Conservation (phyloP, 2,113 vertebrate species). For the Sclerurus mexicanus region DNA sequence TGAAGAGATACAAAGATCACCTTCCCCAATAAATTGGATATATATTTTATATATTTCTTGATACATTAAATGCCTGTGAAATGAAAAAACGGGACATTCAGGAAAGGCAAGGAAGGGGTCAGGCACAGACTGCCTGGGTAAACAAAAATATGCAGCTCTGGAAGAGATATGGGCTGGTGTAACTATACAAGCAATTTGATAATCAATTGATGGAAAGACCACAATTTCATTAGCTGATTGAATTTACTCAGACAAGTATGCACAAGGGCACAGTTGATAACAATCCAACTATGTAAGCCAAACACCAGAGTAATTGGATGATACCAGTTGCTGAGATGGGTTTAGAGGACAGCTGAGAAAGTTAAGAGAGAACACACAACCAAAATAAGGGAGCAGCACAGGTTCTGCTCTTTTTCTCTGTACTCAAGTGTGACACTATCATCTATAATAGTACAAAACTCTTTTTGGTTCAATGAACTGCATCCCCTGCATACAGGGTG, state of each 20-base stretch:
- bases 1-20: background rate
- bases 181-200: background rate
- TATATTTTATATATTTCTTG: background rate
- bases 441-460: background rate
- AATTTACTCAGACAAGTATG: conserved; percentile 34
- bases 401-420: background rate
- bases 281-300: background rate
- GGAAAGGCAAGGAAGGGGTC: background rate
- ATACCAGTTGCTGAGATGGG: background rate
- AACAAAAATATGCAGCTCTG: background rate
- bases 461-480: background rate
- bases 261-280: background rate
- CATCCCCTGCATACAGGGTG: background rate
- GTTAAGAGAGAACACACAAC: background rate
- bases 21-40: background rate
- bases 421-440: background rate
- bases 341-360: conserved; percentile 29
- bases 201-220: background rate
- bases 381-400: background rate
- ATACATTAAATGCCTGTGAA: background rate
- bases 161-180: background rate
- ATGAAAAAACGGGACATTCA: background rate
- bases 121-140: background rate
- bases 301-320: conserved; percentile 47
- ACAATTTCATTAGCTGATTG: conserved; percentile 15